phyloP scores from a whole-genome alignment of 1,140 invertebrate genomes.

The Tribolium castaneum region DNA sequence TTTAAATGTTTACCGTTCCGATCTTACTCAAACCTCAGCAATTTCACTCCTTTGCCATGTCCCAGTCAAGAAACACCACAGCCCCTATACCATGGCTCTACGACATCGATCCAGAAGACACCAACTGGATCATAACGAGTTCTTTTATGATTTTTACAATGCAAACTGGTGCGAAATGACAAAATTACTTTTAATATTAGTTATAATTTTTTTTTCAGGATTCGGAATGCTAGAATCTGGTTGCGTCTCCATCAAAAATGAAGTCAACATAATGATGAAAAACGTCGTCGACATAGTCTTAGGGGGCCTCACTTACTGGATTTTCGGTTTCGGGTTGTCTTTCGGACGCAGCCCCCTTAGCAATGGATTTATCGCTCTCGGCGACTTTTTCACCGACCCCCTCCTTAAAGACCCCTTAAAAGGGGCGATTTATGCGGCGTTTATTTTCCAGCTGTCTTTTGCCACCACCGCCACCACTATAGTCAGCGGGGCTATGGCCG shows the following conservation, averaged over 20 bases:
- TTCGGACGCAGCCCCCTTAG: conserved; percentile 79
- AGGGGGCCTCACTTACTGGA: conserved; percentile 93
- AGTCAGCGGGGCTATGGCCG: conserved; percentile 90
- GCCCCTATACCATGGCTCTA: conserved; percentile 60
- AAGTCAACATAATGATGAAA: conserved; percentile 98
- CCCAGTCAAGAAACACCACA: conserved; percentile 9
- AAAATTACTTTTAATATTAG: background rate
- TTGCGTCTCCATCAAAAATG: conserved; percentile 92
- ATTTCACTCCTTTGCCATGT: background rate
- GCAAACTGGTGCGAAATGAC: conserved; percentile 83
- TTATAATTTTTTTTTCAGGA: conserved; percentile 67
- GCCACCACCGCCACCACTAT: conserved; percentile 93
- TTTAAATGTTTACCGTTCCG: conserved; percentile 6
- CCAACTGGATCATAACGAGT: conserved; percentile 92
- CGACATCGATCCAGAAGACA: conserved; percentile 80
- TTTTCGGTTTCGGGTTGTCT: conserved; percentile 92
- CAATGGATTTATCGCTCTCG: conserved; percentile 80
- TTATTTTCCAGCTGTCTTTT: conserved; percentile 89
- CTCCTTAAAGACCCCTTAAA: conserved; percentile 75
- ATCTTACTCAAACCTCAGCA: background rate
- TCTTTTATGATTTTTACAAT: conserved; percentile 97
- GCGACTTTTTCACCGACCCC: conserved; percentile 79
- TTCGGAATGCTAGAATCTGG: conserved; percentile 94
- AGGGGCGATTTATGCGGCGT: conserved; percentile 83
- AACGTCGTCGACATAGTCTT: conserved; percentile 93